A percentile compares a stretch with the other conserved stretches of the same genome.
Conservation (phyloP, 1,140 invertebrate species). For the Cydia pomonella region DNA sequence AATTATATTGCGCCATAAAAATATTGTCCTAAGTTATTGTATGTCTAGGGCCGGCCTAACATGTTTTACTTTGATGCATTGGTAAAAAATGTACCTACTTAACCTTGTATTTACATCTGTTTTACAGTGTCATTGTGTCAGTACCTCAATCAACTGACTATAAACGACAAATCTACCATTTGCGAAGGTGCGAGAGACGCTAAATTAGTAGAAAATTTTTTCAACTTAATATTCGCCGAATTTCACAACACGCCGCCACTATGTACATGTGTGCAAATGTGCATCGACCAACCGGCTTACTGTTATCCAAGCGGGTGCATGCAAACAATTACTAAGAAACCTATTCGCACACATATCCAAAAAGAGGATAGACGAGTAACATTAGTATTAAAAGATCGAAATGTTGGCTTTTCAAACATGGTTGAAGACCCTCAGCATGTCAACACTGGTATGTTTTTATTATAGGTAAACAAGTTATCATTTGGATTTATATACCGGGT, state of each 20-base stretch:
- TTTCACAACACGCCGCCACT: conserved; percentile 57
- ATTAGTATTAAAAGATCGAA: conserved; percentile 2
- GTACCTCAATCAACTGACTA: background rate
- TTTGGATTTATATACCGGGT: too few species aligned
- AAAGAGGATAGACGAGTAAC: conserved; percentile 7
- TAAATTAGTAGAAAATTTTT: conserved; percentile 63
- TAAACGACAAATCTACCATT: conserved; percentile 19
- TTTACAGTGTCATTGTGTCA: background rate
- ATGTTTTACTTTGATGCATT: too few species aligned
- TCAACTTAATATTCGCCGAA: conserved; percentile 64
- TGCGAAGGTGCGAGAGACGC: conserved; percentile 43
- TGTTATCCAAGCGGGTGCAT: conserved; percentile 72
- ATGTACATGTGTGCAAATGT: conserved; percentile 71
- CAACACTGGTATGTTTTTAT: conserved; percentile 1
- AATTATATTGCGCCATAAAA: too few species aligned
- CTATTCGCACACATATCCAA: background rate
- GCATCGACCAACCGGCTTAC: conserved; percentile 57
- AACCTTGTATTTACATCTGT: background rate
- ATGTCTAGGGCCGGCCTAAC: too few species aligned
- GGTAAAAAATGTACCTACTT: background rate
- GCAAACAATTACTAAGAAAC: conserved; percentile 36
- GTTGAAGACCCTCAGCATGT: background rate
- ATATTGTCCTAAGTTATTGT: too few species aligned
- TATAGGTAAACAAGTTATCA: background rate
- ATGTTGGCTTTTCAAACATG: background rate